These are phyloP conservation scores for Lasioglossum pauxillum DNA, from an alignment of 2,888 invertebrate species.

Conservation along the genomic window DNA sequence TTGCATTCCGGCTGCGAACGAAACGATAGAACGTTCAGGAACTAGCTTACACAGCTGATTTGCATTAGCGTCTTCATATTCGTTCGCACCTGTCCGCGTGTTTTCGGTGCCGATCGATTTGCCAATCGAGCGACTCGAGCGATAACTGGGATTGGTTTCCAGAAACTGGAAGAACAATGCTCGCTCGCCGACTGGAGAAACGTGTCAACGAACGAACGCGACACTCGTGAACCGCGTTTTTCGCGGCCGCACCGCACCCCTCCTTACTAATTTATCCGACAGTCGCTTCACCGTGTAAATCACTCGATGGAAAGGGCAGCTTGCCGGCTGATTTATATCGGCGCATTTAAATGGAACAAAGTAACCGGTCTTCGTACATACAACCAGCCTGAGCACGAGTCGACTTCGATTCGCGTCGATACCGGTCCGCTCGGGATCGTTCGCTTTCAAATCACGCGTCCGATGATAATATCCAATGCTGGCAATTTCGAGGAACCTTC, in stretches of 20 bases:
- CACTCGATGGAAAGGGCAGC: slow-evolving; percentile 59
- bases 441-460: not conserved
- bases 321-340: slow-evolving; percentile 63
- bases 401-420: not conserved
- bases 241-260: slow-evolving; percentile 14
- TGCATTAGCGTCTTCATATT: too few relatives aligned
- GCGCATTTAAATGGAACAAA: slow-evolving; percentile 64
- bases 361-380: slow-evolving; percentile 37
- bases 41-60: too few relatives aligned
- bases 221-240: slow-evolving; percentile 15
- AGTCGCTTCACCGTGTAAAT: slow-evolving; percentile 62
- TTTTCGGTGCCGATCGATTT: not conserved
- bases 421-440: not conserved
- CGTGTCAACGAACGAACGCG: not conserved
- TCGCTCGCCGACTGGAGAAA: not conserved
- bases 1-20: too few relatives aligned
- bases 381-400: not conserved
- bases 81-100: too few relatives aligned
- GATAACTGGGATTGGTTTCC: not conserved
- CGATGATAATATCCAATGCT: not conserved
- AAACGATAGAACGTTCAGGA: too few relatives aligned
- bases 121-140: not conserved
- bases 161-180: not conserved
- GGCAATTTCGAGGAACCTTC: not conserved
- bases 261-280: slow-evolving; percentile 67